A percentile compares a stretch with the other conserved stretches of the same genome.
phyloP scores from a whole-genome alignment of 1,140 invertebrate species.

The Spodoptera frugiperda region DNA sequence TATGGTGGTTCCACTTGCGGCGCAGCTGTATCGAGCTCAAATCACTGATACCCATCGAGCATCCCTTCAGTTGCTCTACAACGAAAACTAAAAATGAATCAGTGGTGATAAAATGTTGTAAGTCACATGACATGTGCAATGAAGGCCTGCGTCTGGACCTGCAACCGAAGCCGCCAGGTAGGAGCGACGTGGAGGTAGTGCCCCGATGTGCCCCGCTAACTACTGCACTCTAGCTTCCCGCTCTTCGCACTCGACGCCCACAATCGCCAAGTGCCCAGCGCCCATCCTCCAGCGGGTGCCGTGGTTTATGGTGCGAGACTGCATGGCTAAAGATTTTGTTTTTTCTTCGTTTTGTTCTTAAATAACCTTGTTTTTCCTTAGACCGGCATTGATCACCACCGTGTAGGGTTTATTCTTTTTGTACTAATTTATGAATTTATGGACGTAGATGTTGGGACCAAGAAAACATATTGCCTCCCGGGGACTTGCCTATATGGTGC shows the following conservation, averaged over 20 bases:
- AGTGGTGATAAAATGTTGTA: conserved; percentile 82
- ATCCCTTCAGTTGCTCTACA: conserved; percentile 83
- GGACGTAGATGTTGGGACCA: conserved; percentile 87
- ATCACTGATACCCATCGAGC: conserved; percentile 83
- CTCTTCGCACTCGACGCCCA: conserved; percentile 52
- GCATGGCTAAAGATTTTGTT: conserved; percentile 70
- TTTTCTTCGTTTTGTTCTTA: conserved; percentile 71
- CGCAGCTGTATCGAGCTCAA: conserved; percentile 82
- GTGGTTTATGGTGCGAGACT: conserved; percentile 68
- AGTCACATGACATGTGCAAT: conserved; percentile 86
- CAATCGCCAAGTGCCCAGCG: conserved; percentile 34
- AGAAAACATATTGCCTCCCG: conserved; percentile 85
- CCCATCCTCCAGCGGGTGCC: conserved; percentile 36
- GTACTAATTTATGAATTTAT: conserved; percentile 71
- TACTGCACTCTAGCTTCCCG: conserved; percentile 66
- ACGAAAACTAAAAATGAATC: conserved; percentile 82
- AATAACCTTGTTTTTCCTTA: conserved; percentile 73
- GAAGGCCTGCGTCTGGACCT: conserved; percentile 82
- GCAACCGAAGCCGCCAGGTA: conserved; percentile 85
- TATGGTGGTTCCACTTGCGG: conserved; percentile 82
- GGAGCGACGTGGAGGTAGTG: conserved; percentile 70
- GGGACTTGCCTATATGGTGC: conserved; percentile 88
- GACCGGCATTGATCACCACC: conserved; percentile 83
- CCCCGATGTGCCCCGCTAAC: conserved; percentile 68
- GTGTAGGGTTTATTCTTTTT: conserved; percentile 51